Conservation (phyloP, 2,888 invertebrate species). For the Hedya salicella region DNA sequence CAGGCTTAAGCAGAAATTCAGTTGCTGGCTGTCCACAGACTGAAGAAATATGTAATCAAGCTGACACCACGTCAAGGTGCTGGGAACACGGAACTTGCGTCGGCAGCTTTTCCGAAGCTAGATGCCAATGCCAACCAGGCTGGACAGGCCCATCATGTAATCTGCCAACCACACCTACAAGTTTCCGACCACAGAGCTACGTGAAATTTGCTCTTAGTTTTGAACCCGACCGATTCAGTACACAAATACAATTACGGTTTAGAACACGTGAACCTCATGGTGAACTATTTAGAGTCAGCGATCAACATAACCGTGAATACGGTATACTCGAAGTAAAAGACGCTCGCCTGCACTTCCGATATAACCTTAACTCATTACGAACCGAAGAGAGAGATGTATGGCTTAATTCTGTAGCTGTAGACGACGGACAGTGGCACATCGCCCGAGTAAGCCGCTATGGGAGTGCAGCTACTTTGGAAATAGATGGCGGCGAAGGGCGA, state of each 20-base stretch:
- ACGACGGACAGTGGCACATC: slow-evolving; percentile 99
- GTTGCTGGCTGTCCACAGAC: slow-evolving; percentile 96
- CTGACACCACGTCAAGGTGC: slow-evolving; percentile 93
- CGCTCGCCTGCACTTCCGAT: slow-evolving; percentile 94
- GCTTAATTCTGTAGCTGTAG: slow-evolving; percentile 95
- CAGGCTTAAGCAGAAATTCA: slow-evolving; percentile 94
- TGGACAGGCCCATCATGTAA: slow-evolving; percentile 97
- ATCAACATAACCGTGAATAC: slow-evolving; percentile 97
- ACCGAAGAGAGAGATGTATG: slow-evolving; percentile 96
- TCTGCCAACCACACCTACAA: slow-evolving; percentile 94
- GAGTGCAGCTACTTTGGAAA: slow-evolving; percentile 94
- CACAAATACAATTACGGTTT: slow-evolving; percentile 96
- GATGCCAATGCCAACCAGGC: slow-evolving; percentile 97
- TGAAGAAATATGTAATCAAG: slow-evolving; percentile 95
- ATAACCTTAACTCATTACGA: slow-evolving; percentile 95
- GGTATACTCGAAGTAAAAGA: slow-evolving; percentile 96
- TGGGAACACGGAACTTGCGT: slow-evolving; percentile 98
- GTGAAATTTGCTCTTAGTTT: slow-evolving; percentile 98
- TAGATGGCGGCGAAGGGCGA: slow-evolving; percentile 98
- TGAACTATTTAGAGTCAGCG: slow-evolving; percentile 96
- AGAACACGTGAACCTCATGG: slow-evolving; percentile 97
- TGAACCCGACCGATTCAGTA: slow-evolving; percentile 96
- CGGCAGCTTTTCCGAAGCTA: slow-evolving; percentile 94
- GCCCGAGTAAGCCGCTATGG: slow-evolving; percentile 96
- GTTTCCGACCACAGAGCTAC: slow-evolving; percentile 96